phyloP scores from a whole-genome alignment of 2,113 vertebrate species.

The Phrynosoma platyrhinos region DNA sequence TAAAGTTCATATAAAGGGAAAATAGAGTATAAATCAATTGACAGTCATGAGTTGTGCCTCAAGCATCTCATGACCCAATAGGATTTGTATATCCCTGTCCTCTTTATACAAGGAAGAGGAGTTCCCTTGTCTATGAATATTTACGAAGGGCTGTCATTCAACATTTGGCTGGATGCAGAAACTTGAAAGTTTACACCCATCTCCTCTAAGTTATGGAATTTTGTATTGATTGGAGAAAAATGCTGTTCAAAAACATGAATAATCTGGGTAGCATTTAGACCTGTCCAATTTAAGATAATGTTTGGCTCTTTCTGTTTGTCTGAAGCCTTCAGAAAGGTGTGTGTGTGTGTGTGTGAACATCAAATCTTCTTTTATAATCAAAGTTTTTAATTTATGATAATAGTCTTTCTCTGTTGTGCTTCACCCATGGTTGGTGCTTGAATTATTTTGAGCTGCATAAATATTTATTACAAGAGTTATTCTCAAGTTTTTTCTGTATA shows the following conservation, averaged over 20 bases:
- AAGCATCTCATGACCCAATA: slow-evolving; percentile 19
- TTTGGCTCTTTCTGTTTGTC: slow-evolving; percentile 23
- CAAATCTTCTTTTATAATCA: slow-evolving; percentile 45
- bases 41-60: slow-evolving; percentile 35
- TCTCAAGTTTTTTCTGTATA: slow-evolving; percentile 22
- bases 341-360: slow-evolving; percentile 24
- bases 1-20: slow-evolving; percentile 33
- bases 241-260: neutral
- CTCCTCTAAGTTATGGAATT: slow-evolving; percentile 13
- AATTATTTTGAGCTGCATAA: slow-evolving; percentile 44
- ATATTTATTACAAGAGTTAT: slow-evolving; percentile 50
- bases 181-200: neutral
- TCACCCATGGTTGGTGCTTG: slow-evolving; percentile 47
- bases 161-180: neutral
- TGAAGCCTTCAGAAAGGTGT: neutral
- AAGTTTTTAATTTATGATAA: slow-evolving; percentile 45
- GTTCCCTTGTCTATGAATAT: neutral
- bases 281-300: neutral
- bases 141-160: neutral
- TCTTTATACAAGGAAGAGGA: neutral
- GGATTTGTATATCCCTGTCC: slow-evolving; percentile 21
- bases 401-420: slow-evolving; percentile 33
- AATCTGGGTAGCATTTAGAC: neutral
- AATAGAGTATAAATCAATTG: slow-evolving; percentile 32
- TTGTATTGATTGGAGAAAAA: slow-evolving; percentile 16